A percentile compares a stretch with the other conserved stretches of the same genome.
Conservation (phyloP, 1,140 invertebrate species). For the Lithobius niger region DNA sequence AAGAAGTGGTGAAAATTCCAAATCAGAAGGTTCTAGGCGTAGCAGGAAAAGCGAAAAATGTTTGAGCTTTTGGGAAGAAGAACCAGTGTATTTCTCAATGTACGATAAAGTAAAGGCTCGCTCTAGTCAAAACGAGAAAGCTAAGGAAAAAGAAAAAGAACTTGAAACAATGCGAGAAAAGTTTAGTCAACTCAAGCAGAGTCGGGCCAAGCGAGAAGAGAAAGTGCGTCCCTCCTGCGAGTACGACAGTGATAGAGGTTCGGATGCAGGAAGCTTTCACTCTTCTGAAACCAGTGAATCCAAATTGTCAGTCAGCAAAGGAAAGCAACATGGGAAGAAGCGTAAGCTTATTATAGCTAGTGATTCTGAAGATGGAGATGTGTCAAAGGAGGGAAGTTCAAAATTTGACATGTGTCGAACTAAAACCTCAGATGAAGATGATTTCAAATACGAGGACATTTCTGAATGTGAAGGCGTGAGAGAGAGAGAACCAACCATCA, state of each 20-base stretch:
- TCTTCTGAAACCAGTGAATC: conserved; percentile 13
- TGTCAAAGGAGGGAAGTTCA: conserved; percentile 12
- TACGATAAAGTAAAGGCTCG: conserved; percentile 95
- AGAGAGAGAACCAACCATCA: conserved; percentile 1
- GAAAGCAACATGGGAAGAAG: conserved; percentile 18
- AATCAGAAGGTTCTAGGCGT: conserved; percentile 12
- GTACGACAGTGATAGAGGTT: conserved; percentile 36
- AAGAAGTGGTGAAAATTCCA: conserved; percentile 15
- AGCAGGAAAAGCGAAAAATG: conserved; percentile 32
- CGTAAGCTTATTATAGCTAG: conserved; percentile 18
- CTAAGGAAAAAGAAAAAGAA: conserved; percentile 59
- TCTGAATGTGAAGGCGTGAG: conserved; percentile 16
- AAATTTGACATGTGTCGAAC: conserved; percentile 12
- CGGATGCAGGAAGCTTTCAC: conserved; percentile 12
- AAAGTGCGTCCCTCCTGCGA: conserved; percentile 78
- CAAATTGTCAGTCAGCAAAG: conserved; percentile 13
- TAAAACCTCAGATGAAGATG: conserved; percentile 33
- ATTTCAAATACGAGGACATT: conserved; percentile 9
- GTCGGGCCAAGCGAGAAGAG: conserved; percentile 55
- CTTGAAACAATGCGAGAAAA: conserved; percentile 76
- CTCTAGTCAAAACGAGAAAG: conserved; percentile 42
- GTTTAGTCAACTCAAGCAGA: conserved; percentile 74
- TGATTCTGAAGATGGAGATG: conserved; percentile 14
- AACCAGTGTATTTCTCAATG: conserved; percentile 88
- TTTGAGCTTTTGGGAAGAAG: conserved; percentile 82